phyloP scores from a whole-genome alignment of 2,888 invertebrate genomes.

The Mantis religiosa region DNA sequence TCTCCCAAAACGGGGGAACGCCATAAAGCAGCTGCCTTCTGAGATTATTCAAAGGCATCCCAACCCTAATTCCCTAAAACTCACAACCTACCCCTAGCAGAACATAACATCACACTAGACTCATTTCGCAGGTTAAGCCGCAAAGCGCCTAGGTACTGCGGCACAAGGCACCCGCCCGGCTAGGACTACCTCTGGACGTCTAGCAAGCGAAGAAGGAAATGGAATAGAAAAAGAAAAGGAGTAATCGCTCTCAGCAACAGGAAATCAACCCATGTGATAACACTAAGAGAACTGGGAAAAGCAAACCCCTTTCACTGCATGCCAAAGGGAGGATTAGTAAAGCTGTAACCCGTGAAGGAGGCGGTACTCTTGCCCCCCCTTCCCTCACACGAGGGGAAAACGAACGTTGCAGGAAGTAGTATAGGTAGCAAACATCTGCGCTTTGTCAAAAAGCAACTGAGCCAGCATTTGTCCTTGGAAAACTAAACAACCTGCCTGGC shows the following conservation, averaged over 20 bases:
- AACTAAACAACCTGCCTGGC: background rate
- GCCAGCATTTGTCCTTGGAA: background rate
- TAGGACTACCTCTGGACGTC: too few relatives aligned
- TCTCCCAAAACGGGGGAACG: too few relatives aligned
- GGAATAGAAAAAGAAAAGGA: background rate
- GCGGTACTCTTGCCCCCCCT: background rate
- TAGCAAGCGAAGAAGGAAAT: background rate
- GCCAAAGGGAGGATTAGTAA: background rate
- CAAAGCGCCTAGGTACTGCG: too few relatives aligned
- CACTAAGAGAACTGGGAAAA: too few relatives aligned
- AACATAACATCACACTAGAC: too few relatives aligned
- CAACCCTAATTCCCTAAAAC: too few relatives aligned
- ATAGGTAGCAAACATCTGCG: background rate
- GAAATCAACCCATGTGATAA: background rate
- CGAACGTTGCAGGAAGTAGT: background rate
- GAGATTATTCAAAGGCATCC: too few relatives aligned
- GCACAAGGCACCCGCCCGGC: too few relatives aligned
- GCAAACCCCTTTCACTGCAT: background rate
- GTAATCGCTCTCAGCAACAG: background rate
- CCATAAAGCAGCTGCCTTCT: too few relatives aligned
- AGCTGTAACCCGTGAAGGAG: background rate
- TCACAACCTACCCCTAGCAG: too few relatives aligned
- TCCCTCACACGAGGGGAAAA: background rate
- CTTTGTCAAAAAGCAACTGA: background rate
- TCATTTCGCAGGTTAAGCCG: too few relatives aligned